These are phyloP conservation scores for Spicauda simplicius DNA, from an alignment of 2,888 invertebrate species.

Conservation along the genomic window DNA sequence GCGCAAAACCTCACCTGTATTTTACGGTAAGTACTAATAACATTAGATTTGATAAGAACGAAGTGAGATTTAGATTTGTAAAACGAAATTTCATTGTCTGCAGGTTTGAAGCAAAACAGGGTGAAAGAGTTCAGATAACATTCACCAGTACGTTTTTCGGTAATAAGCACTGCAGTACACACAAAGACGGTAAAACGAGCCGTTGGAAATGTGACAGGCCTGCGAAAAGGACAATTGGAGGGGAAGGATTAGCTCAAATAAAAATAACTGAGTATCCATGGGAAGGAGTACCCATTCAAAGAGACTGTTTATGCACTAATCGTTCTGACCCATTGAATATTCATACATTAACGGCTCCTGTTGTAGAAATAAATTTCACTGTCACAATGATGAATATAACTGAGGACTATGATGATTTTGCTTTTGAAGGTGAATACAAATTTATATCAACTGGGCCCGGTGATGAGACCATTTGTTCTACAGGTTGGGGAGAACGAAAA, in stretches of 20 bases:
- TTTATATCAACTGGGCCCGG: conserved; percentile 85
- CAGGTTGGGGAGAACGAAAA: conserved; percentile 87
- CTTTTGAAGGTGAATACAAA: conserved; percentile 90
- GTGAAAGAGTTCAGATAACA: conserved; percentile 88
- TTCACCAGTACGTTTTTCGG: conserved; percentile 89
- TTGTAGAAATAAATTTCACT: conserved; percentile 90
- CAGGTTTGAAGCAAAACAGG: conserved; percentile 88
- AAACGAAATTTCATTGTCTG: conserved; percentile 40
- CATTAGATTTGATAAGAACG: not conserved
- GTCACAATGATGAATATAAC: conserved; percentile 92
- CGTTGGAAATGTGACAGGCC: conserved; percentile 88
- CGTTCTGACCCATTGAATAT: conserved; percentile 87
- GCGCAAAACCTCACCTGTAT: conserved; percentile 90
- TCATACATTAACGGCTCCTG: conserved; percentile 88
- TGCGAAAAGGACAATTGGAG: conserved; percentile 71
- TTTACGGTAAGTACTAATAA: conserved; percentile 76
- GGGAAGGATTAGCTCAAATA: conserved; percentile 85
- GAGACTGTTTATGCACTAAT: conserved; percentile 91
- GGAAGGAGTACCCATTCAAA: conserved; percentile 87
- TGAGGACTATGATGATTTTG: conserved; percentile 91
- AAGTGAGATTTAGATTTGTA: not conserved
- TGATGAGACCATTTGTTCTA: conserved; percentile 86
- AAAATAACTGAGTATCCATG: conserved; percentile 89
- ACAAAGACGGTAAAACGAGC: conserved; percentile 87
- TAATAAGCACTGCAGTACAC: conserved; percentile 87